Base-by-base conservation (phyloP, 1,140 invertebrate species). In the Drosophila sucinea region DNA sequence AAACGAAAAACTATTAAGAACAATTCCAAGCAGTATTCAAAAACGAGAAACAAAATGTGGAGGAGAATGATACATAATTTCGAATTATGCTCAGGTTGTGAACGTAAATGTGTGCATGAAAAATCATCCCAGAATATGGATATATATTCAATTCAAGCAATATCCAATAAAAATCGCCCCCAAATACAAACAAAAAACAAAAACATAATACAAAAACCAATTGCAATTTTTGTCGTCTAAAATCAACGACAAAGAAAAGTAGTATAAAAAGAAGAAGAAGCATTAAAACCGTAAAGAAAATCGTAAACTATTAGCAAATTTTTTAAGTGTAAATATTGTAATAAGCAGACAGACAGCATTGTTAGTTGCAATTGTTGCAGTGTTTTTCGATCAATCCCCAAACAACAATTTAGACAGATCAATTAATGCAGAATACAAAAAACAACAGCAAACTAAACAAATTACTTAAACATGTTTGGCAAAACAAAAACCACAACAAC, bases 321-420 rank as follows among this genome's bases (percentile, higher is more conserved):
- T 81, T 77, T 83, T 86, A 86, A 87, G 83, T 86, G 83, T 86
- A 86, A 71, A 86, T 86, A 86, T 63, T 85, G 75, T 85, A 81
- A 75, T 77, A 81, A 72, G 57, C 69, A 67, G 56, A 83, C 67
- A 66, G 27, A 65, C 29, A 61, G 35, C 30, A 40, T 86, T 86
- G 83, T 86, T 86, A 86, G 83, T 86, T 86, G 83, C 83, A 87
- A 87, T 86, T 86, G 83, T 86, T 86, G 83, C 77, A 87, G 76
- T 51, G 44, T 87, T 86, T 86, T 86, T 86, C 83, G 83, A 86
- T 86, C 79, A 55, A 67, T 35, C 51, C 60, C 33, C 17, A 17
- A 61, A 61, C 67, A 77, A 77, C 73, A 77, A 77, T 77, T 77
- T 77, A 79, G 38, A 51, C 68, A 89, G 79, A 70, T 74, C 68